Evolutionary conservation across 2,113 vertebrate species (phyloP).

Genomic region (Colaptes auratus): DNA sequence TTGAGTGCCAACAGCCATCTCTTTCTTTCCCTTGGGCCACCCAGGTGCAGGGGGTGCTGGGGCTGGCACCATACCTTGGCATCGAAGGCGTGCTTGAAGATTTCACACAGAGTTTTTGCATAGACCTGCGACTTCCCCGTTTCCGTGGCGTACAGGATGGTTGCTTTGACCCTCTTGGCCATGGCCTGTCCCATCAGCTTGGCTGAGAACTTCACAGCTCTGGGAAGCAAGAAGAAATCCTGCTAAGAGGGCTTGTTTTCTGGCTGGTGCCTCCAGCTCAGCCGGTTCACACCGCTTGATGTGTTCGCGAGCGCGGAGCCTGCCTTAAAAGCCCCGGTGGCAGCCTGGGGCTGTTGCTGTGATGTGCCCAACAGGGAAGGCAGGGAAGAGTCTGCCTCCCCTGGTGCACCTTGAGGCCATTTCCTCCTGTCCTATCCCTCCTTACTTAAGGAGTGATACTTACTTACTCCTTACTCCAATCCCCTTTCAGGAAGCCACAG

Average conservation of each 20-base stretch:
- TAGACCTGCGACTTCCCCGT: constrained; percentile 96
- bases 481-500: no score
- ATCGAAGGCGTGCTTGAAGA: constrained; percentile 98
- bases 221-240: constrained; percentile 53
- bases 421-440: no score
- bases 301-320: neutral
- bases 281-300: neutral
- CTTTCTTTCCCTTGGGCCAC: neutral
- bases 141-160: constrained; percentile 95
- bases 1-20: neutral
- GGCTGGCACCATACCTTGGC: constrained; percentile 84
- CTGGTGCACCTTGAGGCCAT: no score
- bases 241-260: neutral
- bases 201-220: constrained; percentile 97
- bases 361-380: neutral
- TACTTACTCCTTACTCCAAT: no score
- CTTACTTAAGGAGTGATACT: no score
- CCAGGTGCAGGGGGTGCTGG: rapidly evolving
- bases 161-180: constrained; percentile 98
- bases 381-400: neutral
- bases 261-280: neutral
- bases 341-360: no score
- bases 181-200: constrained; percentile 99
- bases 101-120: constrained; percentile 96
- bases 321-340: neutral